A percentile compares a stretch with the other conserved stretches of the same genome.
phyloP scores from a whole-genome alignment of 1,140 invertebrate species.

The Cydia amplana region DNA sequence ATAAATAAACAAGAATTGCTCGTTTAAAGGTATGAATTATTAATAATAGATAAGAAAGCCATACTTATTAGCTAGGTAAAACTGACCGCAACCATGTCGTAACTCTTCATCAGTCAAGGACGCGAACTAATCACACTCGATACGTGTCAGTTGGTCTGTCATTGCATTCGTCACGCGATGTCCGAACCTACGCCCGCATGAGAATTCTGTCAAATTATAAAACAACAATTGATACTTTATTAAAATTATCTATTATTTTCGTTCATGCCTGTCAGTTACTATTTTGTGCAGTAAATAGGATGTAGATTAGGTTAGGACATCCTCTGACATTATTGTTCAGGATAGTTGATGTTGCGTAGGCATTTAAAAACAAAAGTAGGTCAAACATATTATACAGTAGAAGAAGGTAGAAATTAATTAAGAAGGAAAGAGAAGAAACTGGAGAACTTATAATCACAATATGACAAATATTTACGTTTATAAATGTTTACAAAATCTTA shows the following conservation, averaged over 20 bases:
- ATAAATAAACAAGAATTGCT: too few species aligned
- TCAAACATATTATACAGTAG: too few species aligned
- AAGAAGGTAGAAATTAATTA: too few species aligned
- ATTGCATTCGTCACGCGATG: constrained; percentile 19
- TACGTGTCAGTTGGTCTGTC: constrained; percentile 17
- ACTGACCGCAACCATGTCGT: constrained; percentile 14
- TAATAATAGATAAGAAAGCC: too few species aligned
- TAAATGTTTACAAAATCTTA: too few species aligned
- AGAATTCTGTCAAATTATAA: constrained; percentile 21
- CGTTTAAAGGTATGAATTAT: too few species aligned
- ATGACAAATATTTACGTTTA: too few species aligned
- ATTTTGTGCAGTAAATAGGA: constrained; percentile 7
- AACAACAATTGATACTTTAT: constrained; percentile 21
- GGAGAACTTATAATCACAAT: too few species aligned
- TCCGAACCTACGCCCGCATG: constrained; percentile 18
- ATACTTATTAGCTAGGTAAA: background rate
- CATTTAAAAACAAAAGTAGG: too few species aligned
- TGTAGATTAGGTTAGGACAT: background rate
- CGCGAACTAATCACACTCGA: constrained; percentile 18
- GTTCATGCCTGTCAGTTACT: constrained; percentile 12
- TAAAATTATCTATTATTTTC: constrained; percentile 14
- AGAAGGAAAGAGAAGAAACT: too few species aligned
- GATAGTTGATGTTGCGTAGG: background rate
- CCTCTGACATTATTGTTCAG: background rate
- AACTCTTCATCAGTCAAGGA: constrained; percentile 13